A percentile compares a stretch with the other conserved stretches of the same genome.
Conservation (phyloP, 2,797 vertebrate genomes). For the Liparis tanakae region DNA sequence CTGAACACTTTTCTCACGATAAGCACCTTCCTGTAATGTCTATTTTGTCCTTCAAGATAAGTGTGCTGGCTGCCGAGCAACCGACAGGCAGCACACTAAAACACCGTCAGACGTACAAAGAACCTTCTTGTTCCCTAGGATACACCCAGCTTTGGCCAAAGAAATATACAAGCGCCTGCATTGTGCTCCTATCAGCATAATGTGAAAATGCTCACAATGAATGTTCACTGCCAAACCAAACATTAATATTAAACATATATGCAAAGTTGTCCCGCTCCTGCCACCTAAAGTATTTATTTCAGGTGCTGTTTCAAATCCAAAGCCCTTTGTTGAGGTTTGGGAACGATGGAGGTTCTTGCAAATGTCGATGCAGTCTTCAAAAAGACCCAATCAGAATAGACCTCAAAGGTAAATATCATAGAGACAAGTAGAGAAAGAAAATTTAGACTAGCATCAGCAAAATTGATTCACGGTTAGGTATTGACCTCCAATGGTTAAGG, state of each 20-base stretch:
- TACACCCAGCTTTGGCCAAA: constrained; percentile 3
- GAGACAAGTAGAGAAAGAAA: background rate
- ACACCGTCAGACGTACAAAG: constrained; percentile 17
- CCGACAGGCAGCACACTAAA: constrained; percentile 12
- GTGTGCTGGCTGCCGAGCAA: constrained; percentile 6
- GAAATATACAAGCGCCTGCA: background rate
- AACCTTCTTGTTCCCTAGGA: background rate
- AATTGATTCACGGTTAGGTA: background rate
- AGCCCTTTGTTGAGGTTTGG: background rate
- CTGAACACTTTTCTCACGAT: constrained; percentile 2
- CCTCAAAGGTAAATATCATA: background rate
- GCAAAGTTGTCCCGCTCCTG: background rate
- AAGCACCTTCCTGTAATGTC: constrained; percentile 14
- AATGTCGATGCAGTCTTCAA: background rate
- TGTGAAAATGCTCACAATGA: background rate
- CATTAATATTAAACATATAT: background rate
- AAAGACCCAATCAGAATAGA: background rate
- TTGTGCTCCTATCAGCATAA: background rate
- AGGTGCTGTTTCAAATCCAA: background rate
- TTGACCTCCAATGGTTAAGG: too few relatives aligned
- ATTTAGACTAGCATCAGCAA: background rate
- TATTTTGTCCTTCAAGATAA: constrained; percentile 11
- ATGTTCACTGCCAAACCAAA: background rate
- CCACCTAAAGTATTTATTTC: background rate
- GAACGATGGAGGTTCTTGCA: background rate